Percentiles rank a stretch among this genome's conserved stretches.
Conservation (phyloP, 1,140 invertebrate genomes). For the Cydia strobilella region DNA sequence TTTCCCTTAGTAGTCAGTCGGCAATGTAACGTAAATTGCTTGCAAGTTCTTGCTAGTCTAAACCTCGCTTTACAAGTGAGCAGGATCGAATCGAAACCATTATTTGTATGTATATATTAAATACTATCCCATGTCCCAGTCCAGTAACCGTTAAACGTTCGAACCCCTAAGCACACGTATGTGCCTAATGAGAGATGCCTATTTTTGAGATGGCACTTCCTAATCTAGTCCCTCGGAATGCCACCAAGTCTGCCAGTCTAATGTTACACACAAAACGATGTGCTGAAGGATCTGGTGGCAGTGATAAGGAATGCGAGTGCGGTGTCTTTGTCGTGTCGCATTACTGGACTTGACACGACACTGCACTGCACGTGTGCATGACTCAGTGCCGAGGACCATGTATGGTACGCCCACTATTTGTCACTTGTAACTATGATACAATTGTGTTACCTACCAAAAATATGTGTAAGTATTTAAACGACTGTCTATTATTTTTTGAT, state of each 20-base stretch:
- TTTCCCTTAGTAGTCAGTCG: too few relatives aligned
- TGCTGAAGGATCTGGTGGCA: neutral
- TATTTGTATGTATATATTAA: too few relatives aligned
- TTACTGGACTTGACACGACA: conserved; percentile 55
- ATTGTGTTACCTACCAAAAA: neutral
- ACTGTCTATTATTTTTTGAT: neutral
- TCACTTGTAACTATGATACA: neutral
- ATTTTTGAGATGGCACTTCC: neutral
- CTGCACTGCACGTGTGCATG: conserved; percentile 56
- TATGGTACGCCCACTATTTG: conserved; percentile 25
- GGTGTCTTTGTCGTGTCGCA: conserved; percentile 48
- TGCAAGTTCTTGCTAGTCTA: too few relatives aligned
- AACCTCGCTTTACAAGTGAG: too few relatives aligned
- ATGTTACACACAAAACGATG: conserved; percentile 15
- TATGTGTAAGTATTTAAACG: neutral
- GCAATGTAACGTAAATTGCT: too few relatives aligned
- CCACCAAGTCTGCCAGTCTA: conserved; percentile 1
- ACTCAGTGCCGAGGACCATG: conserved; percentile 49
- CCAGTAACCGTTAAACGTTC: too few relatives aligned
- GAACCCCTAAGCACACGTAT: too few relatives aligned
- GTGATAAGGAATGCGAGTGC: neutral
- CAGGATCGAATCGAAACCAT: too few relatives aligned
- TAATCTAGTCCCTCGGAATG: neutral
- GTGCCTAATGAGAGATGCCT: neutral
- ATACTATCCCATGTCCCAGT: too few relatives aligned